Percentiles rank a stretch among this genome's conserved stretches.
Conservation (phyloP, 2,797 vertebrate species). For the Masticophis lateralis region DNA sequence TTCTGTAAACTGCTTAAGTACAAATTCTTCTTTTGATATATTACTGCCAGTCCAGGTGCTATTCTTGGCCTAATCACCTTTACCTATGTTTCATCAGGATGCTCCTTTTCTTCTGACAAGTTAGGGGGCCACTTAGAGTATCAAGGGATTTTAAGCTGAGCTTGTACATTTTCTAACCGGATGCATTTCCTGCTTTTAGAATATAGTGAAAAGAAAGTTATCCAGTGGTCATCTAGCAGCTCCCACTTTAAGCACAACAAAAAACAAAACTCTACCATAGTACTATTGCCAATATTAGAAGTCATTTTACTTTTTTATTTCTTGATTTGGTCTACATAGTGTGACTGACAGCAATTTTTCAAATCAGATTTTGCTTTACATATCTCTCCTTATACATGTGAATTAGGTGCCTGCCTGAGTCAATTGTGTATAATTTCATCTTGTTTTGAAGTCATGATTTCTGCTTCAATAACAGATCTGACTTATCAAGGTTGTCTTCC, state of each 20-base stretch:
- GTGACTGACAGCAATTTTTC: not conserved
- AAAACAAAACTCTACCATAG: not conserved
- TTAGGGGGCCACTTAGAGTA: too few relatives aligned
- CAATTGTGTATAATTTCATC: not conserved
- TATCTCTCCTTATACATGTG: not conserved
- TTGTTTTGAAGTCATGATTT: not conserved
- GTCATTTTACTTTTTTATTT: not conserved
- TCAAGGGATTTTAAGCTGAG: too few relatives aligned
- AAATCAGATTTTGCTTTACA: not conserved
- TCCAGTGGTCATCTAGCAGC: too few relatives aligned
- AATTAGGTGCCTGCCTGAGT: not conserved
- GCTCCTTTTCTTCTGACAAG: too few relatives aligned
- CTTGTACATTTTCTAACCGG: too few relatives aligned
- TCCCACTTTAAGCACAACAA: not conserved
- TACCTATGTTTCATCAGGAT: too few relatives aligned
- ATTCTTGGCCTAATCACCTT: too few relatives aligned
- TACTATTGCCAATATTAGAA: not conserved
- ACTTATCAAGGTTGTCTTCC: not conserved
- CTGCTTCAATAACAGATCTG: not conserved
- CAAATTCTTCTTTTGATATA: too few relatives aligned
- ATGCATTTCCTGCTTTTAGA: too few relatives aligned
- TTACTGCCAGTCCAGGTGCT: too few relatives aligned
- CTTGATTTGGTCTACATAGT: not conserved
- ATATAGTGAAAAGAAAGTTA: too few relatives aligned
- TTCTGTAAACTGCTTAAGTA: too few relatives aligned